Conservation (phyloP, 2,888 invertebrate species). For the Trypoxylon attenuatum region DNA sequence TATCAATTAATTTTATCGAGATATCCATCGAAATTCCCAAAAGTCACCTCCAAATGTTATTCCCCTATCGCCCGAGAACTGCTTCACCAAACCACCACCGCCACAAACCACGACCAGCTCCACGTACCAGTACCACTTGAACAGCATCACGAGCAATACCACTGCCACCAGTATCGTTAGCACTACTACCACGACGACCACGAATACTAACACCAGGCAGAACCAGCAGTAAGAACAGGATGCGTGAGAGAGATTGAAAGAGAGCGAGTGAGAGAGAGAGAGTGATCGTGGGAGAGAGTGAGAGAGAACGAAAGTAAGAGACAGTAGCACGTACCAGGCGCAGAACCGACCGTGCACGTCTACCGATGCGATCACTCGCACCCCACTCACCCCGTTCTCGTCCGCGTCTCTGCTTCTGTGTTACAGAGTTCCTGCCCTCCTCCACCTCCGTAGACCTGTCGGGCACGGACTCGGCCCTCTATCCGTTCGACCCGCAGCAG, state of each 20-base stretch:
- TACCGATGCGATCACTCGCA: conserved; percentile 50
- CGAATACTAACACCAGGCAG: not conserved
- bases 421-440: conserved; percentile 78
- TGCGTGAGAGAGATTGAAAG: too few relatives aligned
- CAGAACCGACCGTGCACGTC: conserved; percentile 42
- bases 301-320: too few relatives aligned
- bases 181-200: not conserved
- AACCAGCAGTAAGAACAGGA: not conserved
- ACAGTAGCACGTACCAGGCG: not conserved
- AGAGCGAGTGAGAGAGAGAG: too few relatives aligned
- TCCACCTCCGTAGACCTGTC: conserved; percentile 76
- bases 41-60: not conserved
- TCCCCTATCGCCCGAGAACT: not conserved
- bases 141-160: too few relatives aligned
- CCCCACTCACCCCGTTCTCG: conserved; percentile 66
- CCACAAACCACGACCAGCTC: not conserved
- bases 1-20: not conserved
- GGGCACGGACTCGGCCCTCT: conserved; percentile 78
- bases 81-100: not conserved
- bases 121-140: too few relatives aligned
- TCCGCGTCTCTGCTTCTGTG: conserved; percentile 75
- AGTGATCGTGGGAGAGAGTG: too few relatives aligned
- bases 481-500: conserved; percentile 76
- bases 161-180: not conserved
- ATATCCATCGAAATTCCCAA: not conserved